Evolutionary conservation across 2,888 invertebrate species (phyloP).

Genomic region (Limnephilus lunatus): DNA sequence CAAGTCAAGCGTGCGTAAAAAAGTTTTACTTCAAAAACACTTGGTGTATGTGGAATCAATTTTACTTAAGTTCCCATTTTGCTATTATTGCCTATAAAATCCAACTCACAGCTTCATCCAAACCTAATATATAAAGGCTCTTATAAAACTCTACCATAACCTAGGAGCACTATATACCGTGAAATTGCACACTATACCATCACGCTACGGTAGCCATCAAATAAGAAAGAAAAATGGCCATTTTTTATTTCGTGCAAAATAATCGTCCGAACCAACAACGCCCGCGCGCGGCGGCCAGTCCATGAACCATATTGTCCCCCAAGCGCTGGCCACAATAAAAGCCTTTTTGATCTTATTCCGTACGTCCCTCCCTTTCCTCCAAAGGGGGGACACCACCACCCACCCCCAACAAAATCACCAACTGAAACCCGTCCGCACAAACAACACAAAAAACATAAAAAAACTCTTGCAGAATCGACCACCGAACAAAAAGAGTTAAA

Average conservation of each 20-base stretch:
- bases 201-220: neutral
- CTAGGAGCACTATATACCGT: neutral
- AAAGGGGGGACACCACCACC: neutral
- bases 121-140: neutral
- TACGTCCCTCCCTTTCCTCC: constrained; percentile 24
- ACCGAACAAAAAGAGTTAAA: neutral
- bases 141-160: neutral
- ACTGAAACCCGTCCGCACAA: constrained; percentile 43
- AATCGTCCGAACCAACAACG: neutral
- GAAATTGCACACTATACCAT: neutral
- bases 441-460: neutral
- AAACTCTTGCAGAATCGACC: neutral
- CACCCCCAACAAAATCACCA: constrained; percentile 3
- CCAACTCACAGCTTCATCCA: neutral
- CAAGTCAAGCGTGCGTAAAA: too few species aligned
- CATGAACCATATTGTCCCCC: constrained; percentile 20
- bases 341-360: neutral
- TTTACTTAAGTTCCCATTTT: neutral
- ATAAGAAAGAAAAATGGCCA: neutral
- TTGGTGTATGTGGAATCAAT: too few species aligned
- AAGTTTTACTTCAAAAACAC: too few species aligned
- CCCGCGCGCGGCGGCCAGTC: neutral
- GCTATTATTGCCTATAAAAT: neutral
- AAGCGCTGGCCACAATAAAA: neutral
- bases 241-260: neutral